Evolutionary conservation across 2,888 invertebrate species (phyloP).

Genomic region (Heliconius hortense): DNA sequence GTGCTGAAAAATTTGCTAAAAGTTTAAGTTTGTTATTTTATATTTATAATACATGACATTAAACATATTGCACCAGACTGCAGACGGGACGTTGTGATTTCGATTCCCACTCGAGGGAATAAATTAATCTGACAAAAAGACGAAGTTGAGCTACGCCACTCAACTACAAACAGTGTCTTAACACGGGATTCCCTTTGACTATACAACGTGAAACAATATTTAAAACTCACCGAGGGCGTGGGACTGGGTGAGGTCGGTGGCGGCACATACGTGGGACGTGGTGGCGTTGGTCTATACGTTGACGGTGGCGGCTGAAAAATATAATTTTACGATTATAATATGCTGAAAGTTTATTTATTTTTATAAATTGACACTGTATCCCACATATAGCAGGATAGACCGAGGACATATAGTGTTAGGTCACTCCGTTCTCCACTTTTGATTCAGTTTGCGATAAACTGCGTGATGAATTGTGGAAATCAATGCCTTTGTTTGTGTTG

Average conservation of each 20-base stretch:
- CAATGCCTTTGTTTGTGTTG: not conserved
- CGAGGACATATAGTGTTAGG: not conserved
- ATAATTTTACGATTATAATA: not conserved
- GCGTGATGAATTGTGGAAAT: not conserved
- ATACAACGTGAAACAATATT: not conserved
- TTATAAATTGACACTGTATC: not conserved
- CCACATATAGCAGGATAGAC: not conserved
- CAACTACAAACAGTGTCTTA: too few species aligned
- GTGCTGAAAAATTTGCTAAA: not conserved
- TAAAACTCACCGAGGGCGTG: conserved; percentile 34
- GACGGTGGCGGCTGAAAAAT: conserved; percentile 35
- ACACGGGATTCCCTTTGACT: too few species aligned
- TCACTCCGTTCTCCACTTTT: not conserved
- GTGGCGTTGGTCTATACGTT: conserved; percentile 37
- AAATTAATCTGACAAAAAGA: too few species aligned
- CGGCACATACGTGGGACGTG: conserved; percentile 50
- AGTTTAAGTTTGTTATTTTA: not conserved
- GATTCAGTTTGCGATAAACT: not conserved
- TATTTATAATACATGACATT: too few species aligned
- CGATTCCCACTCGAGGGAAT: not conserved
- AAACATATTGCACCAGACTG: not conserved
- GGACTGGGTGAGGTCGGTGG: conserved; percentile 47
- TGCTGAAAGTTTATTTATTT: not conserved
- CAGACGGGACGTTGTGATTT: not conserved
- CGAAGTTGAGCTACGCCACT: too few species aligned